Base-by-base conservation (phyloP, 1,140 invertebrate species). In the Sinonovacula constricta region DNA sequence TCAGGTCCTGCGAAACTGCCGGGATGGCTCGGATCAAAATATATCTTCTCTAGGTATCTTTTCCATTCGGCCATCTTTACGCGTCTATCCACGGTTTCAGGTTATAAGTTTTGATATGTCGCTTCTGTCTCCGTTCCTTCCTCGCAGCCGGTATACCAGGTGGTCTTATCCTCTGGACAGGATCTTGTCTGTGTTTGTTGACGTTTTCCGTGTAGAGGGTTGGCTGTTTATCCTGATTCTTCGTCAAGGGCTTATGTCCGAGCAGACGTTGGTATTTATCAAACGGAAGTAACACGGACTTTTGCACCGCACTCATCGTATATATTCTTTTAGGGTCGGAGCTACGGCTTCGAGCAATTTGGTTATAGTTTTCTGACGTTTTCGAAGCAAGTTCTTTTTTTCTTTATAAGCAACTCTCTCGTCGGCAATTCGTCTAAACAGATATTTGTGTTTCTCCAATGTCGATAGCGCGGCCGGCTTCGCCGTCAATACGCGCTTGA, bases 41-140 rank as follows among this genome's bases (percentile, higher is more conserved):
- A 63, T 5, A 74, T 18, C 18, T 24, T 31, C n/a, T 36, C 49
- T 60, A 74, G 54, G 54, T 63, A 71, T 28, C 28, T 2, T 63
- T 74, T 74, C 39, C 59, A 53, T 30, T 74, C 31, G n/a, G 56
- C 10, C 68, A 39, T 71, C 3, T 71, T 71, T 69, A 24, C n/a
- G n/a, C n/a, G n/a, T n/a, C n/a, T 24, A 54, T 74, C 62, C 14
- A 74, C 26, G 62, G 49, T 36, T n/a, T n/a, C n/a, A n/a, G n/a
- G n/a, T n/a, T n/a, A n/a, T n/a, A n/a, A 45, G 39, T 45, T 7
- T 45, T 45, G 7, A 10, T 45, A 18, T n/a, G n/a, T n/a, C n/a
- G n/a, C n/a, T n/a, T n/a, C n/a, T n/a, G n/a, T n/a, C n/a, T n/a
- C n/a, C n/a, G n/a, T n/a, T n/a, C n/a, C n/a, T n/a, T n/a, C n/a